Base-by-base conservation (phyloP, 2,113 vertebrate species). In the Galbula dea region DNA sequence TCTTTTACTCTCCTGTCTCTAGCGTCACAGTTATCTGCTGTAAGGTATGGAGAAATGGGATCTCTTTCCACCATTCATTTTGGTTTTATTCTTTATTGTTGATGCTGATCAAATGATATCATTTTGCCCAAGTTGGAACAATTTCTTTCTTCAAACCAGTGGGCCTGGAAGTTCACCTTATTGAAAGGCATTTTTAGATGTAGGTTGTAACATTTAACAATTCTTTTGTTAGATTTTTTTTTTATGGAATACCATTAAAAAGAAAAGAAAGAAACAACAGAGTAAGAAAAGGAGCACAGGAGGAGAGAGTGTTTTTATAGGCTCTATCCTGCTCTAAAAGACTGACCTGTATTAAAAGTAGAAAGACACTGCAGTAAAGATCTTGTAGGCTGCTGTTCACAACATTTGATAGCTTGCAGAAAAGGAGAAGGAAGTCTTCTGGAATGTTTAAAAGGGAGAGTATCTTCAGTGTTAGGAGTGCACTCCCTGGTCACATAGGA, bases 11-110 rank as follows among this genome's bases (percentile, higher is more conserved):
- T 41, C 12, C 12, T 22, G 17, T 74, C 69, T 51, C 78, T 24
- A 89, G 36, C 87, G 43, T 11, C 48, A 55, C 30, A 37, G 32
- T 71, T 63, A 67, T 7, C 36, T 86, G 61, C 30, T 81, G 67
- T 81, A 83, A 75, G 19, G 7, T 39, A 58, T 78, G 46, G 24
- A 45, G 27, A 10, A 65, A 34, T 49, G n/a, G n/a, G n/a, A n/a
- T n/a, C 82, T 82, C 45, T 94, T 79, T 83, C 59, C 74, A 32
- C 62, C 32, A 11, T 73, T 57, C 15, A 49, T 75, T 55, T 45
- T 72, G 55, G 80, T 90, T 87, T 82, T 89, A 15, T 87, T 91
- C 41, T 87, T 89, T 82, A 23, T 94, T 66, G 82, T 76, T 73
- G 88, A 51, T 45, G 62, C 49, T 61, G 72, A 67, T 67, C 90